These are phyloP conservation scores for Cottoperca gobio DNA, from an alignment of 2,797 vertebrate species.

Conservation along the genomic window DNA sequence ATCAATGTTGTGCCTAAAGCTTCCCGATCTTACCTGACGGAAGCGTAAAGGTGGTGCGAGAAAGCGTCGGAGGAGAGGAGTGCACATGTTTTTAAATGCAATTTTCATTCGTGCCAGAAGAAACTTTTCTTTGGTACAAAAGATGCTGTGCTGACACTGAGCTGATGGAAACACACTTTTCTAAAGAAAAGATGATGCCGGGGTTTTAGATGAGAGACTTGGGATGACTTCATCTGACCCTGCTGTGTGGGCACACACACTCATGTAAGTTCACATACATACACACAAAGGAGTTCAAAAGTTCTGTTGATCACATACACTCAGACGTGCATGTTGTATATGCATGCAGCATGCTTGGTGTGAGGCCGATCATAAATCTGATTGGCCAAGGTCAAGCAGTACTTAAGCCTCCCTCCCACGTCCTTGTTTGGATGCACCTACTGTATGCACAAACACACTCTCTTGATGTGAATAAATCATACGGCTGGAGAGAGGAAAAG, in stretches of 20 bases:
- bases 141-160: neutral
- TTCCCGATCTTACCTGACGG: too few relatives aligned
- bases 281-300: neutral
- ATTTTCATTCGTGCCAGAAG: neutral
- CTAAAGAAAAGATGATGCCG: neutral
- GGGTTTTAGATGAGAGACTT: neutral
- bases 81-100: neutral
- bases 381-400: conserved; percentile 37
- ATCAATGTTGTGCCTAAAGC: too few relatives aligned
- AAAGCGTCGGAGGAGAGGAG: neutral
- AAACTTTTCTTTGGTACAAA: too few relatives aligned
- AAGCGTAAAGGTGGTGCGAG: too few relatives aligned
- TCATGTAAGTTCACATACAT: neutral
- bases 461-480: conserved; percentile 68
- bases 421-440: conserved; percentile 47
- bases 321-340: neutral
- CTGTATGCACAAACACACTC: conserved; percentile 34
- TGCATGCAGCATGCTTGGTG: neutral
- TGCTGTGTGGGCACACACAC: too few relatives aligned
- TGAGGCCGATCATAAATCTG: conserved; percentile 29
- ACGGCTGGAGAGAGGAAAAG: conserved; percentile 36
- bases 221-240: neutral
- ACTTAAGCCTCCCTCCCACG: neutral
- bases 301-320: neutral
- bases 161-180: neutral